phyloP scores from a whole-genome alignment of 2,888 invertebrate genomes.

The Ommatoiulus sabulosus region DNA sequence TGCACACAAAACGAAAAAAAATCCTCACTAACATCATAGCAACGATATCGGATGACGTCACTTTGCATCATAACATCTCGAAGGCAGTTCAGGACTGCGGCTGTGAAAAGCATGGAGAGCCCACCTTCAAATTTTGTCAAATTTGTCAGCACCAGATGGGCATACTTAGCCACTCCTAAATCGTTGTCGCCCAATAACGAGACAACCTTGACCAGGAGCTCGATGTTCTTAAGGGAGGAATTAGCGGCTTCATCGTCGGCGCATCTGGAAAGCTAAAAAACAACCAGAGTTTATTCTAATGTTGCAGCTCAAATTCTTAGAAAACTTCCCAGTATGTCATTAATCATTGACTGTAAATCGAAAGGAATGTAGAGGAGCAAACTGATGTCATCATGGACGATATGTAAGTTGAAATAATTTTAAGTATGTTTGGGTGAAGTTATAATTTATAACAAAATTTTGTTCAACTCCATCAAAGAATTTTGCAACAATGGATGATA shows the following conservation, averaged over 20 bases:
- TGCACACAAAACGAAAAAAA: neutral
- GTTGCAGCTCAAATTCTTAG: neutral
- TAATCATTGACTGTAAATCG: neutral
- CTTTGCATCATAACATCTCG: conserved; percentile 72
- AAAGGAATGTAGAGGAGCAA: too few relatives aligned
- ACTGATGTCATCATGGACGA: too few relatives aligned
- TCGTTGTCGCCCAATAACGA: conserved; percentile 74
- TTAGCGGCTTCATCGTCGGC: neutral
- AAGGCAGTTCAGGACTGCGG: conserved; percentile 69
- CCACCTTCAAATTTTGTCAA: conserved; percentile 70
- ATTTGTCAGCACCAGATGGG: conserved; percentile 72
- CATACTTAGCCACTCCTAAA: conserved; percentile 74
- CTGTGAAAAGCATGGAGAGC: conserved; percentile 71
- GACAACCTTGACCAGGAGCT: conserved; percentile 73
- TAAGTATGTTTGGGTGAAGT: too few relatives aligned
- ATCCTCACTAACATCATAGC: conserved; percentile 74
- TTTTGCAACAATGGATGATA: too few relatives aligned
- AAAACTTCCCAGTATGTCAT: neutral
- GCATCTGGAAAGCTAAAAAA: conserved; percentile 49
- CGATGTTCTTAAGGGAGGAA: conserved; percentile 61
- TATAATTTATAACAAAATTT: too few relatives aligned
- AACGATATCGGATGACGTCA: conserved; percentile 76
- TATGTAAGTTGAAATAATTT: too few relatives aligned
- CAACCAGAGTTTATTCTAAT: neutral
- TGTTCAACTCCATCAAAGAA: too few relatives aligned